Evolutionary conservation across 2,113 vertebrate species (phyloP), one percentile per base, ranked within the genome.

Genomic region (Falcunculus frontatus): DNA sequence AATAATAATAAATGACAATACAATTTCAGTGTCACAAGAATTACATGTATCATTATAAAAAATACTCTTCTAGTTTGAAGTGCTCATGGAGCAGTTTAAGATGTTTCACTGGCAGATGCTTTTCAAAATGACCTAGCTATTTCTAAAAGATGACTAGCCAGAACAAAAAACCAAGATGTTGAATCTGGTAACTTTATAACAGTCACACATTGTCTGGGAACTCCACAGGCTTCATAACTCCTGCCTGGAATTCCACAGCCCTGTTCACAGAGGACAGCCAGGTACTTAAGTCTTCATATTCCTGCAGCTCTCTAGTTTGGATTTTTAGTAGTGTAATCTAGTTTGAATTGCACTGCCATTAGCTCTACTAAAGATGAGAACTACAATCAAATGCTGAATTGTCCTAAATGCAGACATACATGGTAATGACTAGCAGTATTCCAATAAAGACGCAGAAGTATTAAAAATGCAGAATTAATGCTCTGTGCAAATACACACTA

Each of bases 1-100:
- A 94, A 96, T 96, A 92, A 74, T 55, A 74, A 87, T 77, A 96
- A 92, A 89, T 53, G 56, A 86, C 37, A 84, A 72, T 37, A 89
- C 75, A 79, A 88, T 83, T 92, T 41, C 73, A 84, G 52, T 55
- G 73, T 67, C 73, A 94, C 52, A 91, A 81, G 73, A 84, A 78
- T 56, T 39, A 93, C 47, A 75, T 7, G 5, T 26, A 65, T 37
- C 26, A 80, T 72, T 79, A 55, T 20, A 6, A 17, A 73, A 93
- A 84, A 62, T 6, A 57, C 33, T 83, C n/a, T 42, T 80, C 41
- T 62, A 47, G 25, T 60, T 74, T 2, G 30, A 85, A 69, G 49
- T 23, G 69, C 27, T 91, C 50, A 55, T 12, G n/a, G 7, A 72
- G 60, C 20, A 81, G 42, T 59, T 92, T 46, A 72, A 56, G 37